Conservation (phyloP, 2,113 vertebrate species). For the Psilopsiagon aymara region DNA sequence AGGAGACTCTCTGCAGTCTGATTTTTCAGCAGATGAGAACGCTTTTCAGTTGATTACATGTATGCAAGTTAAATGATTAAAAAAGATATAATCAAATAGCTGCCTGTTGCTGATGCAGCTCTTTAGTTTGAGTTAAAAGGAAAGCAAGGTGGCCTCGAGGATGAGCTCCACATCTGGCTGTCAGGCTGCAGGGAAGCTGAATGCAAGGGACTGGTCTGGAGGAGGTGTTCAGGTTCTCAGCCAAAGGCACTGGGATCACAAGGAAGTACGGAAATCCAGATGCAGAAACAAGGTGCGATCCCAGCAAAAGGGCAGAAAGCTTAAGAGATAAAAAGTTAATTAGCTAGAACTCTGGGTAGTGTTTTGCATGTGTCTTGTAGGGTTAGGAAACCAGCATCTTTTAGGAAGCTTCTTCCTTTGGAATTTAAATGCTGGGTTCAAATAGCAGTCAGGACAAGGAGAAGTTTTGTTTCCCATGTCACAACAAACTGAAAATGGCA, state of each 20-base stretch:
- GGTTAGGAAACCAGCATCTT: not conserved
- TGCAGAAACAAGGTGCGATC: not conserved
- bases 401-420: not conserved
- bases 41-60: not conserved
- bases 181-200: not conserved
- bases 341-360: not conserved
- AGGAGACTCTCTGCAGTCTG: not conserved
- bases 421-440: slow-evolving; percentile 1
- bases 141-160: not conserved
- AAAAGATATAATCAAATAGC: not conserved
- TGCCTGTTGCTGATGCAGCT: not conserved
- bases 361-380: not conserved
- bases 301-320: not conserved
- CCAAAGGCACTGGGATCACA: not conserved
- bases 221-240: not conserved
- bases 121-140: not conserved
- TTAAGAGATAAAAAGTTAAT: slow-evolving; percentile 35
- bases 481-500: slow-evolving; percentile 16
- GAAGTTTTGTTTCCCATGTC: slow-evolving; percentile 20
- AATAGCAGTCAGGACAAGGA: slow-evolving; percentile 12
- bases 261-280: slow-evolving; percentile 24
- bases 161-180: slow-evolving; percentile 19
- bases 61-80: not conserved
- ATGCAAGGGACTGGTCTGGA: not conserved
- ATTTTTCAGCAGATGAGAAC: not conserved